A percentile compares a stretch with the other conserved stretches of the same genome.
Evolutionary conservation across 2,113 vertebrate species (phyloP).

Genomic region (Saccopteryx leptura): DNA sequence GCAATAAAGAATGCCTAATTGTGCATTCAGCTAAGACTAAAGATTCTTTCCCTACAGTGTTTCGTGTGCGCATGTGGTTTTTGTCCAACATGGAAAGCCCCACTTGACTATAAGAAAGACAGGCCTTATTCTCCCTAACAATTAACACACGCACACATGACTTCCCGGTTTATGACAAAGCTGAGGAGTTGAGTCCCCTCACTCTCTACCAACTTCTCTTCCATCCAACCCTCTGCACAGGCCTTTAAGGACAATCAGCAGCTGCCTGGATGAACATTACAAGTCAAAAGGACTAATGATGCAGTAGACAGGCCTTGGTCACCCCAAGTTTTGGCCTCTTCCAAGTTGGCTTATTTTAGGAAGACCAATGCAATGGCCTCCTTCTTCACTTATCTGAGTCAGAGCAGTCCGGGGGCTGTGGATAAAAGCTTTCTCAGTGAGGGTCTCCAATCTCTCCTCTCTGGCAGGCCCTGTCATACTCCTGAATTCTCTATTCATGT

Average conservation of each 20-base stretch:
- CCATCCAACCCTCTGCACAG: not conserved
- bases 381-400: not conserved
- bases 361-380: not conserved
- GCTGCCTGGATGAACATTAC: not conserved
- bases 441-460: not conserved
- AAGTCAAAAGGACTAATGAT: not conserved
- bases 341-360: not conserved
- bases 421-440: constrained; percentile 19
- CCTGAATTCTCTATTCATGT: not conserved
- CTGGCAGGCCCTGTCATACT: not conserved
- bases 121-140: constrained; percentile 45
- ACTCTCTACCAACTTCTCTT: not conserved
- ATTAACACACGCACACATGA: not conserved
- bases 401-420: not conserved
- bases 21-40: constrained; percentile 48
- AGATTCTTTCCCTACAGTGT: not conserved
- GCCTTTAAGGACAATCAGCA: not conserved
- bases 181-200: not conserved
- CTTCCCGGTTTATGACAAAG: not conserved
- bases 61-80: constrained; percentile 48
- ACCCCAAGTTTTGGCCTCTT: not conserved
- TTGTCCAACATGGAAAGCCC: constrained; percentile 61
- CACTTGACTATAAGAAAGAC: constrained; percentile 10
- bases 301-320: not conserved
- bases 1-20: constrained; percentile 66